Evolutionary conservation across 2,113 vertebrate genomes (phyloP).

Genomic region (Paedocypris sp.): DNA sequence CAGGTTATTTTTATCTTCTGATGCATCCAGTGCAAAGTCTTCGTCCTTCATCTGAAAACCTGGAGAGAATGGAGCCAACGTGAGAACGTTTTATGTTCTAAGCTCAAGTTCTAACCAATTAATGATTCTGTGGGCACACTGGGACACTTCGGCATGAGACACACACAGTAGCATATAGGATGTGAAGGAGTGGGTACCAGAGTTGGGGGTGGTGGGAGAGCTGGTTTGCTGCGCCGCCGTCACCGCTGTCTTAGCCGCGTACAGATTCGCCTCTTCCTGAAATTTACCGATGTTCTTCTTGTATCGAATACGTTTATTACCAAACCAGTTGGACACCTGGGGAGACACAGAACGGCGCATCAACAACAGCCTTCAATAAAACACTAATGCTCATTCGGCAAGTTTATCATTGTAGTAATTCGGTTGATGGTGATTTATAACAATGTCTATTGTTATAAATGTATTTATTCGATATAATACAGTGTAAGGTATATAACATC

Average conservation of each 20-base stretch:
- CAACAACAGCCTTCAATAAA: no score
- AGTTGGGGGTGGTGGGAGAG: constrained; percentile 78
- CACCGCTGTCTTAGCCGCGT: constrained; percentile 79
- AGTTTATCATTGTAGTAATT: no score
- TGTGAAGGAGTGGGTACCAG: constrained; percentile 60
- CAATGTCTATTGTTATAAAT: no score
- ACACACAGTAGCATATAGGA: no score
- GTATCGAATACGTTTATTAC: constrained; percentile 86
- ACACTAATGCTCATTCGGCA: no score
- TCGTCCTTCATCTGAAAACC: constrained; percentile 44
- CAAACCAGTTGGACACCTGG: constrained; percentile 85
- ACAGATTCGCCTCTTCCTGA: constrained; percentile 83
- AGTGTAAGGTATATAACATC: no score
- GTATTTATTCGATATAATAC: no score
- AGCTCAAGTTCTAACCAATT: no score
- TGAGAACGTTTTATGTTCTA: no score
- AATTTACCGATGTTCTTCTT: constrained; percentile 87
- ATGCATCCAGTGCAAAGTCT: constrained; percentile 32
- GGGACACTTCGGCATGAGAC: no score
- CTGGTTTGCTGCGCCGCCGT: constrained; percentile 75
- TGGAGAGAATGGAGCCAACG: not conserved
- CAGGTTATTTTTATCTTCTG: constrained; percentile 38
- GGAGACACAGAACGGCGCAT: not conserved
- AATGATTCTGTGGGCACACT: no score
- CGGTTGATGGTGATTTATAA: no score